These are phyloP conservation scores for Leptinotarsa juncta DNA, from an alignment of 2,888 invertebrate species.

Conservation along the genomic window DNA sequence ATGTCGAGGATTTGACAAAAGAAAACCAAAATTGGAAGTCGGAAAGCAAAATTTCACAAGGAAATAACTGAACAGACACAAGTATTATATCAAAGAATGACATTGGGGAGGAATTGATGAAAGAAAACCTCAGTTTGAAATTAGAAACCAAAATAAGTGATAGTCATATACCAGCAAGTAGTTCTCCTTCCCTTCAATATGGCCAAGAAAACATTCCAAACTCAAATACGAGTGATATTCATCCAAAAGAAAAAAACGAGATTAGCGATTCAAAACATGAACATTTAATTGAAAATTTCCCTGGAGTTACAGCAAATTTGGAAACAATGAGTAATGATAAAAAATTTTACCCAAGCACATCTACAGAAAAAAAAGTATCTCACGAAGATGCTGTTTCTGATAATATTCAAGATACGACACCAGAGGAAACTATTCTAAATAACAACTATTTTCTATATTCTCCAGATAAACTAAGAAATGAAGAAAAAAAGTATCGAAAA, in stretches of 20 bases:
- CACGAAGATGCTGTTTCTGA: neutral
- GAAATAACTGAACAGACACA: no score
- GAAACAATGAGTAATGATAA: neutral
- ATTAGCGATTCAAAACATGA: neutral
- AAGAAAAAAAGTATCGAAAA: no score
- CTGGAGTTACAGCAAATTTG: neutral
- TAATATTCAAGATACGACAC: neutral
- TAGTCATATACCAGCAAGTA: neutral
- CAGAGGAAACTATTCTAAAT: conserved; percentile 3
- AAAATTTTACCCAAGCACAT: neutral
- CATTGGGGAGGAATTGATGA: neutral
- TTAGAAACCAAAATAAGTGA: neutral
- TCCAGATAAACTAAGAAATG: no score
- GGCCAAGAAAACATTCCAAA: neutral
- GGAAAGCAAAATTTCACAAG: neutral
- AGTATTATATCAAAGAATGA: neutral
- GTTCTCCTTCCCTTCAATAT: neutral
- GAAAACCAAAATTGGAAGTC: neutral
- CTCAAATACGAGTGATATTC: neutral
- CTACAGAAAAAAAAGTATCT: neutral
- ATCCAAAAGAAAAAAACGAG: neutral
- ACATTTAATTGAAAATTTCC: neutral
- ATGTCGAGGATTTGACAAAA: neutral
- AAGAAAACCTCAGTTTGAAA: neutral
- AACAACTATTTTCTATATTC: neutral